These are phyloP conservation scores for Heliconius himera DNA, from an alignment of 1,140 invertebrate species.

Conservation along the genomic window DNA sequence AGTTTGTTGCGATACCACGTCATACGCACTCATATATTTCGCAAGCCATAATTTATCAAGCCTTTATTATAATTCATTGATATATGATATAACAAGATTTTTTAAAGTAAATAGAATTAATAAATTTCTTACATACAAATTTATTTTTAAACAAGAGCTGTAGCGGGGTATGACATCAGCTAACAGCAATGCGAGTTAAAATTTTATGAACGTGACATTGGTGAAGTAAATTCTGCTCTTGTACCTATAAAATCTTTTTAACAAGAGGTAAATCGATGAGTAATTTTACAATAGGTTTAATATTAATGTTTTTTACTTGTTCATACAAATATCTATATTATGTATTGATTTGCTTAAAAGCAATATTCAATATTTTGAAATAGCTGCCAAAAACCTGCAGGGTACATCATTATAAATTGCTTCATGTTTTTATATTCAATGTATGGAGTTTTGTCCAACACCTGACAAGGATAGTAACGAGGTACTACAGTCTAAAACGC, in stretches of 20 bases:
- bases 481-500: neutral
- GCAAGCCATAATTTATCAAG: neutral
- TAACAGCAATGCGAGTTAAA: neutral
- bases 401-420: neutral
- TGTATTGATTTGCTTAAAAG: neutral
- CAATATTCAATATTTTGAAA: neutral
- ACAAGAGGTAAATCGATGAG: neutral
- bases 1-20: slow-evolving; percentile 8
- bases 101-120: neutral
- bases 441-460: neutral
- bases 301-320: neutral
- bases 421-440: neutral
- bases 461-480: neutral
- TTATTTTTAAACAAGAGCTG: neutral
- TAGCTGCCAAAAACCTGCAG: neutral
- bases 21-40: slow-evolving; percentile 10
- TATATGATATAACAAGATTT: slow-evolving; percentile 13
- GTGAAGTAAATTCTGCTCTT: neutral
- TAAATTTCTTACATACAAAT: neutral
- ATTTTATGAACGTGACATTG: slow-evolving; percentile 12
- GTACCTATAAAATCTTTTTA: neutral
- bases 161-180: slow-evolving; percentile 1
- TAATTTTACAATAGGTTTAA: neutral
- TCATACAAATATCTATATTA: neutral
- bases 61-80: neutral